Evolutionary conservation across 2,888 invertebrate genomes (phyloP).

Genomic region (Hetaerina titia): DNA sequence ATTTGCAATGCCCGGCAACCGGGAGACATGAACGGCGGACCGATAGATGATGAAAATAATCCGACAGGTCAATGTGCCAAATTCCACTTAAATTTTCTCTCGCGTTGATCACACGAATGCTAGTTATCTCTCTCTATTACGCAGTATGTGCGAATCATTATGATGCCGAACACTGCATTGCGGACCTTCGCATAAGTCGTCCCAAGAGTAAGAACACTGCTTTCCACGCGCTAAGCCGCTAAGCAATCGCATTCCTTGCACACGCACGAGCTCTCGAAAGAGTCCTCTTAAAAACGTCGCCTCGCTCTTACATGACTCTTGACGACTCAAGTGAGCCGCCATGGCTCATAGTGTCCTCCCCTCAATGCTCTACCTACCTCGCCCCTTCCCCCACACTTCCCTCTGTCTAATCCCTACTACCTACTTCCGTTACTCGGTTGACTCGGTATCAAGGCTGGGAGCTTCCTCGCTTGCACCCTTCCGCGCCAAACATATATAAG

Average conservation of each 20-base stretch:
- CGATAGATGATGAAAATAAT: not conserved
- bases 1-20: no score
- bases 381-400: not conserved
- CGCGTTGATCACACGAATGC: not conserved
- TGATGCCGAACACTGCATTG: not conserved
- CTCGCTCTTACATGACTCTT: not conserved
- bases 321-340: not conserved
- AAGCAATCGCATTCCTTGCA: not conserved
- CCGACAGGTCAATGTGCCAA: not conserved
- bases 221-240: not conserved
- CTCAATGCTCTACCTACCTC: not conserved
- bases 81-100: not conserved
- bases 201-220: not conserved
- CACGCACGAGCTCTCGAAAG: not conserved
- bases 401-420: not conserved
- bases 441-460: slow-evolving; percentile 52
- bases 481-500: slow-evolving; percentile 61
- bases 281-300: not conserved
- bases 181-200: not conserved
- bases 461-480: slow-evolving; percentile 22
- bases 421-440: slow-evolving; percentile 60
- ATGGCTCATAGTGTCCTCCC: not conserved
- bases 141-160: not conserved
- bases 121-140: not conserved
- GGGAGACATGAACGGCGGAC: not conserved